phyloP scores from a whole-genome alignment of 2,797 vertebrate species.

The Poecilia wingei region DNA sequence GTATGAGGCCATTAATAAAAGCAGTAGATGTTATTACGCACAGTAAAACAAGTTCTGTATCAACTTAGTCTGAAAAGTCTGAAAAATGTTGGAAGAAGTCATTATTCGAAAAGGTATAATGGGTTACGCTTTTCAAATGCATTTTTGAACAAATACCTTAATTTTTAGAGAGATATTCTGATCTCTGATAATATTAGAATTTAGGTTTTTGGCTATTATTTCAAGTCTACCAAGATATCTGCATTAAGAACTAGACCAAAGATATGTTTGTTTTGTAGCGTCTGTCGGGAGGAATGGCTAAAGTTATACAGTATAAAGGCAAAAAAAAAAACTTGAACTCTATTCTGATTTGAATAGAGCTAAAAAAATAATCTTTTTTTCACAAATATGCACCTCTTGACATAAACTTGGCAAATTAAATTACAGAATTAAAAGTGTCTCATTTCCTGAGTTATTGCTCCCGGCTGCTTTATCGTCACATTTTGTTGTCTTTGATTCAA shows the following conservation, averaged over 20 bases:
- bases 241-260: no score
- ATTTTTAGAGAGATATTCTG: background rate
- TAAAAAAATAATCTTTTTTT: background rate
- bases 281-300: background rate
- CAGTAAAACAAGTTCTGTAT: background rate
- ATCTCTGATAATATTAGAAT: background rate
- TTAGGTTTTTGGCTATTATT: background rate
- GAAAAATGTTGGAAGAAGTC: background rate
- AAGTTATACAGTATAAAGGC: background rate
- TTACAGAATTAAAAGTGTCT: background rate
- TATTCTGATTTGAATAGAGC: background rate
- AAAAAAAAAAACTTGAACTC: background rate
- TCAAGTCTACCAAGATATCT: no score
- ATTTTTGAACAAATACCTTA: background rate
- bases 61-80: background rate
- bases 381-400: background rate
- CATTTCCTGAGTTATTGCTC: constrained; percentile 12
- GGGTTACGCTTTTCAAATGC: background rate
- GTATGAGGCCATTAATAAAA: background rate
- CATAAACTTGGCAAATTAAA: background rate
- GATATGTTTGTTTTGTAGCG: no score
- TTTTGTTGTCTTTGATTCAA: constrained; percentile 31
- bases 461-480: constrained; percentile 8
- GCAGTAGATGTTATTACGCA: background rate
- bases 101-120: background rate